Evolutionary conservation across 2,797 vertebrate species (phyloP), one percentile per base, ranked within the genome.

Genomic region (Ctenopoma multispine): DNA sequence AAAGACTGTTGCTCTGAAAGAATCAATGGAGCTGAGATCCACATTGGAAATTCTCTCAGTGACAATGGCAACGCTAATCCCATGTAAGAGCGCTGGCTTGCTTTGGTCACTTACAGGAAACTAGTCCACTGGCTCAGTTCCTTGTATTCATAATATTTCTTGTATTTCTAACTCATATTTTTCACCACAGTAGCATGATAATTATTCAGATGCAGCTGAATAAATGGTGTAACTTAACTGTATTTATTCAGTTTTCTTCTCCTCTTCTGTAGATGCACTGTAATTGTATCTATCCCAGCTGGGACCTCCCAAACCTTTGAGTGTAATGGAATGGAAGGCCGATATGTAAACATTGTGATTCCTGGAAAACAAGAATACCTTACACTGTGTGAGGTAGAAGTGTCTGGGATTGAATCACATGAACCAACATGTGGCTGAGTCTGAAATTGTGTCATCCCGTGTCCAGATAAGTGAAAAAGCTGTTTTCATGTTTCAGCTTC

Each of bases 261-360:
- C 1, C 55, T 51, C 50, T 21, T 47, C 1, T 40, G 20, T 38
- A 89, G 87, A 55, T 83, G 76, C 40, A 44, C 46, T 11, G 63
- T 55, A n/a, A 84, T 87, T 47, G 10, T 29, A 0, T 71, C 40
- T 23, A 69, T 82, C 10, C 0, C 24, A 51, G n/a, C n/a, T 3
- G 77, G 84, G 7, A 3, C 3, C 4, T 54, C 78, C 15, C 2
- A 47, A 23, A 71, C 65, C 18, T 80, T 83, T 14, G 2, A 0
- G 1, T 84, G 81, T 38, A 40, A 63, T 29, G 77, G 70, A 13
- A 61, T 87, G 50, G 7, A 63, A 59, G 77, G 67, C 4, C 63
- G 27, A 7, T 72, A 72, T 13, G 3, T 80, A 0, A 82, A 68
- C 44, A 48, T 75, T 41, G 71, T 82, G 20, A 68, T 64, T 57